phyloP scores from a whole-genome alignment of 1,140 invertebrate species.

The Bombus sibiricus region DNA sequence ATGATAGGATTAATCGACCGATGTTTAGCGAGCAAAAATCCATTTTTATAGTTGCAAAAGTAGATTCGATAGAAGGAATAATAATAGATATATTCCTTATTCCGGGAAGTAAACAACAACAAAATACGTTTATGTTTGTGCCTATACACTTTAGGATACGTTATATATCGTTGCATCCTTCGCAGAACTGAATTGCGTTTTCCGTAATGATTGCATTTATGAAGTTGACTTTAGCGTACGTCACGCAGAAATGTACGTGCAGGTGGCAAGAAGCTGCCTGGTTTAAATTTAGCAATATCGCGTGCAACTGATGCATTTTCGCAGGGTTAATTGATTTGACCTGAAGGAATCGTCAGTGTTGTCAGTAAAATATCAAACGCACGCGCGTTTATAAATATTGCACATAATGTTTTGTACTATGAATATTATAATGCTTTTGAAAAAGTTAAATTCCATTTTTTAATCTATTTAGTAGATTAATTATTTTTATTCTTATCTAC shows the following conservation, averaged over 20 bases:
- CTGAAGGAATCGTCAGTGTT: not conserved
- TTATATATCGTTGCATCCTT: not conserved
- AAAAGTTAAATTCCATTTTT: not conserved
- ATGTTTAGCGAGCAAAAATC: not conserved
- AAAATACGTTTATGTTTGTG: not conserved
- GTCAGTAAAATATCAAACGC: not conserved
- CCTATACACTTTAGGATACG: not conserved
- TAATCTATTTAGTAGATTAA: not conserved
- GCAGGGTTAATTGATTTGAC: slow-evolving; percentile 31
- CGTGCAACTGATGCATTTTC: slow-evolving; percentile 24
- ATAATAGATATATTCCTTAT: not conserved
- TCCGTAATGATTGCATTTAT: slow-evolving; percentile 15
- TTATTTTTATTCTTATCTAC: not conserved
- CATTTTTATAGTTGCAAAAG: not conserved
- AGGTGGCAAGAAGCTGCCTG: slow-evolving; percentile 11
- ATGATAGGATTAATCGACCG: not conserved
- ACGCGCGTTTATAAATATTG: not conserved
- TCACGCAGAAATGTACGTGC: slow-evolving; percentile 11
- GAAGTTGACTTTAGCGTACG: not conserved
- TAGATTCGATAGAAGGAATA: not conserved
- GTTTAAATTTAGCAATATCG: slow-evolving; percentile 37
- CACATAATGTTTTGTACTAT: no score
- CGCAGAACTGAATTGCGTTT: not conserved
- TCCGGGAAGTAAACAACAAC: not conserved
- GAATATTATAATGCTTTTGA: not conserved